Evolutionary conservation across 2,113 vertebrate species (phyloP), one percentile per base, ranked within the genome.

Genomic region (Oryzias woworae): DNA sequence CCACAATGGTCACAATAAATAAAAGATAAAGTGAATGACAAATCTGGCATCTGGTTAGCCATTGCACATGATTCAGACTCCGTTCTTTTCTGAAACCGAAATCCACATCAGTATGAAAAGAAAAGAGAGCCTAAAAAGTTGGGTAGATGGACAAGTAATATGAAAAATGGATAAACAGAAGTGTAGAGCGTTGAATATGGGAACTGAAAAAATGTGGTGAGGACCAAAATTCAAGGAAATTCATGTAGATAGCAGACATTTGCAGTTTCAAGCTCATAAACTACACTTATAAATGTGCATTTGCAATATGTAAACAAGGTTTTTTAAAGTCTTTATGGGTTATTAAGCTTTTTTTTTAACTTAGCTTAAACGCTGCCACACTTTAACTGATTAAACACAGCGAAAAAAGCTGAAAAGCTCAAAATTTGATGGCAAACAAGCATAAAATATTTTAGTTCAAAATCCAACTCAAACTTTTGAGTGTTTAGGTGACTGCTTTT

Each of bases 301-400:
- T 28, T 28, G 3, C 36, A 36, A 36, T 13, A 36, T 64, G 77
- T 69, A 58, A 86, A 28, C 26, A 5, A 28, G 26, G 5, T 28
- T 28, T 28, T 28, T 6, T 28, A 28, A 28, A 73, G 61, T 63
- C 58, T 61, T 71, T 68, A 58, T 58, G 44, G 43, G 48, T 61
- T 36, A 20, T 59, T 15, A 22, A 31, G 70, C 73, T 66, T 72
- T 50, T 61, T 71, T 73, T 28, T 28, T 28, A 20, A 20, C 7
- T 28, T 5, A 28, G 26, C 26, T 28, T 28, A 28, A 28, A 3
- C 31, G 59, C 75, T 62, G 58, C 60, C 58, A 59, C 66, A 58
- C 24, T 73, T 66, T 17, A 23, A 43, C 73, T 81, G 51, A 64
- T 78, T 81, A 74, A 36, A 36, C 8, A 13, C 10, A 36, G 36